Conservation (phyloP, 1,140 invertebrate genomes). For the Hyposmocoma kahamanoa region DNA sequence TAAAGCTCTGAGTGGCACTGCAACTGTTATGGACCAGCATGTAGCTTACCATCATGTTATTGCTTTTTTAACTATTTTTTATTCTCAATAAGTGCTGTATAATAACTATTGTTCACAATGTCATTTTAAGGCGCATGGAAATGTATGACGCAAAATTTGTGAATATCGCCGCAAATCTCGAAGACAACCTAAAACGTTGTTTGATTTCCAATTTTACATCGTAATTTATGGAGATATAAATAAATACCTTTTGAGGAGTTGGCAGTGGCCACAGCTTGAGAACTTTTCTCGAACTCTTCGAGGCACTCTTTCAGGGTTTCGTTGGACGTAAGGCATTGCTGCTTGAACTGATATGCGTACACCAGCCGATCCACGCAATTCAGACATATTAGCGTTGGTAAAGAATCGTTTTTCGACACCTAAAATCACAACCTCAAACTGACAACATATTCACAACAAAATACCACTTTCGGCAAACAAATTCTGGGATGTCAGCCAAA, state of each 20-base stretch:
- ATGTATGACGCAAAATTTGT: no score
- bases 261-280: slow-evolving; percentile 24
- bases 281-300: slow-evolving; percentile 58
- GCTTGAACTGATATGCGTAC: slow-evolving; percentile 68
- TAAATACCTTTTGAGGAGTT: slow-evolving; percentile 25
- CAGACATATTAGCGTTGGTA: slow-evolving; percentile 68
- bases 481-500: slow-evolving; percentile 63
- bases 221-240: no score
- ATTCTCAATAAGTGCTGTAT: no score
- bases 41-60: no score
- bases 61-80: no score
- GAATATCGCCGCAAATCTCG: no score
- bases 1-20: no score
- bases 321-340: slow-evolving; percentile 66
- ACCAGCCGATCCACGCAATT: slow-evolving; percentile 68
- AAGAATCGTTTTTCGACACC: slow-evolving; percentile 62
- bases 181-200: no score
- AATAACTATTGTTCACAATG: no score
- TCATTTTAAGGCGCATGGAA: no score
- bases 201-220: no score
- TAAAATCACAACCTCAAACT: slow-evolving; percentile 34
- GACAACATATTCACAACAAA: slow-evolving; percentile 9
- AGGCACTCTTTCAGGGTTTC: slow-evolving; percentile 69
- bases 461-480: slow-evolving; percentile 16
- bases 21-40: no score